Evolutionary conservation across 1,140 invertebrate species (phyloP), one percentile per base, ranked within the genome.

Genomic region (Drosophila setifemur): DNA sequence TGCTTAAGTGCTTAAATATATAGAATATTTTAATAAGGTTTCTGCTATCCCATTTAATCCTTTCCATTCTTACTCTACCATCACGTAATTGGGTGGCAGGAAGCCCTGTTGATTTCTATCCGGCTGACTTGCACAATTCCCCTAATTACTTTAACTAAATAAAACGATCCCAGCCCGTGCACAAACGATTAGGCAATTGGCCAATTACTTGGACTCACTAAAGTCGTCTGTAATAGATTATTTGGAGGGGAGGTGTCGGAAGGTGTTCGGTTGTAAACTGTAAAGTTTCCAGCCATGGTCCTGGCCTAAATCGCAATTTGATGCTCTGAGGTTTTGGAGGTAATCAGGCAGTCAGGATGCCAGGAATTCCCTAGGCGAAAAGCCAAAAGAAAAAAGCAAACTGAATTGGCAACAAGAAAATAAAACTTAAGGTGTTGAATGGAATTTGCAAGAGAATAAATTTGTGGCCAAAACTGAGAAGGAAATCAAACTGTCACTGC

Each of bases 171-270:
- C 29, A 49, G 37, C 19, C 39, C 11, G 39, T 43, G 66, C 66
- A 39, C 53, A 60, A 71, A 44, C 43, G 67, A 50, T 71, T 71
- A 71, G 67, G 64, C 67, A 49, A 70, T 70, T 70, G 67, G 53
- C 53, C 67, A 60, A 71, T 60, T 71, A 45, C 67, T 71, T 37
- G 53, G 11, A 21, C 19, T 14, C 21, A 47, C 54, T 47, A 18
- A 23, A 35, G 25, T 4, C 40, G 25, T 4, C 40, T 26, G 25
- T 29, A 48, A 44, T 49, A 47, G 28, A 58, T 43, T 55, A 31
- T n/a, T 37, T 54, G 16, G 25, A n/a, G 14, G 35, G 9, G 2
- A n/a, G 23, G 40, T 14, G 28, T 35, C 35, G 6, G 23, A 44
- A 26, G 58, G 53, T 58, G 54, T 11, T 35, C 37, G 45, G n/a